These are phyloP conservation scores for Aphis craccivora DNA, from an alignment of 1,140 invertebrate species.

Conservation along the genomic window DNA sequence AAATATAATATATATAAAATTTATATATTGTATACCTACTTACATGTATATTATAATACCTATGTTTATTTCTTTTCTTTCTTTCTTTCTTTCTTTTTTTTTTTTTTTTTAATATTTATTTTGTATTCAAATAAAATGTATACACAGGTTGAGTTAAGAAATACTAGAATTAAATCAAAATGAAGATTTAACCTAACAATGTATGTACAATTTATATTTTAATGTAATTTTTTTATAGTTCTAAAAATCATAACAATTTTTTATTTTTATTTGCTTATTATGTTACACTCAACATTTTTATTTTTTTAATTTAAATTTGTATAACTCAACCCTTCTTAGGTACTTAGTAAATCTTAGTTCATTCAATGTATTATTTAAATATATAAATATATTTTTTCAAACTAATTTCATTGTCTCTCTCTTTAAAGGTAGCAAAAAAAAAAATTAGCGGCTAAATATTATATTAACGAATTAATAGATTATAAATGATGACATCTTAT, in stretches of 20 bases:
- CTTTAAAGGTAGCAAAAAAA: neutral
- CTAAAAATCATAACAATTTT: neutral
- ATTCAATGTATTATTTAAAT: neutral
- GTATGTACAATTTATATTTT: neutral
- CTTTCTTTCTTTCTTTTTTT: neutral
- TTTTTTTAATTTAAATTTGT: neutral
- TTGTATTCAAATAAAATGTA: conserved; percentile 16
- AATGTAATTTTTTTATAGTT: neutral
- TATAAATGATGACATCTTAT: conserved; percentile 32
- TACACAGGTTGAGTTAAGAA: neutral
- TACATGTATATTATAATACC: neutral
- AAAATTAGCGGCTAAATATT: conserved; percentile 18
- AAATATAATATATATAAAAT: neutral
- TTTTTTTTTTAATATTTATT: neutral
- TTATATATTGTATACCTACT: neutral
- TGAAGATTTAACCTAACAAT: neutral
- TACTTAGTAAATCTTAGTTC: conserved; percentile 13
- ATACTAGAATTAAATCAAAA: conserved; percentile 19
- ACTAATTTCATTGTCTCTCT: conserved; percentile 15
- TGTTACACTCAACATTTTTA: neutral
- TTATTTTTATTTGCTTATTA: neutral
- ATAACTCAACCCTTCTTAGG: neutral
- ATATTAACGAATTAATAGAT: conserved; percentile 49
- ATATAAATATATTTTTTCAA: conserved; percentile 24
- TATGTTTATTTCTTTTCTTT: neutral